Base-by-base conservation (phyloP, 2,888 invertebrate genomes). In the Caenorhabditis panamensis region DNA sequence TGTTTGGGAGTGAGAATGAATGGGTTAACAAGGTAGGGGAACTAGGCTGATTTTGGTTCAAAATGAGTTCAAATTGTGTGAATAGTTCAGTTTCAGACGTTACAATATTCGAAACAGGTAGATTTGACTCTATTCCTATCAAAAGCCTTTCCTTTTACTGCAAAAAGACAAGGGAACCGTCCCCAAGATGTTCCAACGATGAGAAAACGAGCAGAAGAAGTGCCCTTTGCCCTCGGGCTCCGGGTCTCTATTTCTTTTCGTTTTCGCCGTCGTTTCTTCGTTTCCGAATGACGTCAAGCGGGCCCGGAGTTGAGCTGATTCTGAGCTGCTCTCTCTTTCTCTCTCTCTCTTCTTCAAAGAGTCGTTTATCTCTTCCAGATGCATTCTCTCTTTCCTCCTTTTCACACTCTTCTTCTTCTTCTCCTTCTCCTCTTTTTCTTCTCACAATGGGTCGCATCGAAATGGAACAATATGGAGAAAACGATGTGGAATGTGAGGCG, bases 281-380 rank as follows among this genome's bases (percentile, higher is more conserved):
- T 18, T 20, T 20, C 18, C 13, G 51, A 73, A 66, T 73, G 73
- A 73, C 73, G 73, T 73, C 73, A 73, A 72, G 36, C 58, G n/a
- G 72, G 76, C 63, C 62, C 68, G 47, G 66, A 61, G 20, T 68
- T 76, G 62, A 68, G 76, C 76, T 76, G 76, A 61, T 68, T 76
- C 63, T 67, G 67, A 76, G 67, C 68, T 68, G 62, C 54, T 51
- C 56, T 20, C 49, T n/a, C n/a, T n/a, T n/a, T n/a, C n/a, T n/a
- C n/a, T n/a, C n/a, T n/a, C n/a, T n/a, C n/a, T n/a, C n/a, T n/a
- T 62, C 53, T 24, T 63, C 54, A 61, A 58, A 58, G 20, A 9
- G 24, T 47, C 58, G 59, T 73, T 66, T 73, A 66, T 73, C 64
- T 73, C 59, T 73, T 63, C 73, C 73, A 73, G 64, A 66, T 66